phyloP scores from a whole-genome alignment of 1,140 invertebrate genomes.

The Pseudomyrmex gracilis region DNA sequence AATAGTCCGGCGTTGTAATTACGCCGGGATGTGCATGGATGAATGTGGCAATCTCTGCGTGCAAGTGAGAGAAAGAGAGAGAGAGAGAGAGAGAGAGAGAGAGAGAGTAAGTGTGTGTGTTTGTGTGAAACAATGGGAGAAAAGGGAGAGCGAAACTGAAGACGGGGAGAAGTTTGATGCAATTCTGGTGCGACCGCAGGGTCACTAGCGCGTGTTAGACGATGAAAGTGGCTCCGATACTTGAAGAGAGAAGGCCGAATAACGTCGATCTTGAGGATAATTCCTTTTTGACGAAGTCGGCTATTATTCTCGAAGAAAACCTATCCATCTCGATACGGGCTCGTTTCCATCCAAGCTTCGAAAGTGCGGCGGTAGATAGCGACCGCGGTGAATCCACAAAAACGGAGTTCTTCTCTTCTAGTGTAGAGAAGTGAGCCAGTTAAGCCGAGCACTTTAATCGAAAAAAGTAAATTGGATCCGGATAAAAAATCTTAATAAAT shows the following conservation, averaged over 20 bases:
- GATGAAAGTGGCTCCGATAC: constrained; percentile 63
- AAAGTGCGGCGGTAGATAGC: constrained; percentile 4
- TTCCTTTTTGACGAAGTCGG: constrained; percentile 47
- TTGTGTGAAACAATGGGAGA: no score
- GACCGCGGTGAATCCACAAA: background rate
- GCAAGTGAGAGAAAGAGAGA: background rate
- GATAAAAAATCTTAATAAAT: no score
- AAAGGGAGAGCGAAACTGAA: background rate
- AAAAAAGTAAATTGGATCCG: background rate
- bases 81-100: background rate
- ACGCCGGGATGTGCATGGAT: constrained; percentile 36
- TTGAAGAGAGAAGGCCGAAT: constrained; percentile 33
- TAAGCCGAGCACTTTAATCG: background rate
- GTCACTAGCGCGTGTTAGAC: constrained; percentile 56
- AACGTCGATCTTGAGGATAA: constrained; percentile 56
- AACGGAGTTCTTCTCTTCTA: background rate
- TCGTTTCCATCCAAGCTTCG: constrained; percentile 9
- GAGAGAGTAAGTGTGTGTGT: background rate
- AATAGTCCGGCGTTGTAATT: constrained; percentile 74
- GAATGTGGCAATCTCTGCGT: constrained; percentile 34
- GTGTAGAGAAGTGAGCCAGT: constrained; percentile 17
- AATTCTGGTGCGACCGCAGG: constrained; percentile 52
- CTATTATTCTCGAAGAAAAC: constrained; percentile 65
- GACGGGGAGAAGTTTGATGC: constrained; percentile 53
- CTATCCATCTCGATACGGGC: constrained; percentile 59